These are phyloP conservation scores for Lasioglossum calceatum DNA, from an alignment of 2,888 invertebrate genomes.

Conservation along the genomic window DNA sequence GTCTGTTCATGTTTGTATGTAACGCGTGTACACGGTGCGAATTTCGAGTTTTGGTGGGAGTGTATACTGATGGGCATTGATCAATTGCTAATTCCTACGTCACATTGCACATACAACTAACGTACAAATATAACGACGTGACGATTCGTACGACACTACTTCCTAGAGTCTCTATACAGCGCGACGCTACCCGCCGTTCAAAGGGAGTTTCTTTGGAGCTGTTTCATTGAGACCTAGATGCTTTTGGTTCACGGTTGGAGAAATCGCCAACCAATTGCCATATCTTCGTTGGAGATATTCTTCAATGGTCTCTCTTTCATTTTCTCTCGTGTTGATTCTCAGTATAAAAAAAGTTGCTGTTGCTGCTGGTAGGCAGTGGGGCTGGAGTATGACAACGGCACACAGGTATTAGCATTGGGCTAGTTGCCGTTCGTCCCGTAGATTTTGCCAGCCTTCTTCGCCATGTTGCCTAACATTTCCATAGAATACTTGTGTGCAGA, in stretches of 20 bases:
- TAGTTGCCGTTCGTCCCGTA: conserved; percentile 93
- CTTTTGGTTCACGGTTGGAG: conserved; percentile 18
- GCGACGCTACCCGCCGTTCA: conserved; percentile 81
- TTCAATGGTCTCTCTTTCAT: conserved; percentile 11
- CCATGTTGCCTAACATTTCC: conserved; percentile 98
- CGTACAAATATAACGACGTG: conserved; percentile 83
- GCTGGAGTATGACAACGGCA: conserved; percentile 78
- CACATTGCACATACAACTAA: conserved; percentile 82
- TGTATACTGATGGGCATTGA: conserved; percentile 61
- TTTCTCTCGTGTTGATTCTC: conserved; percentile 55
- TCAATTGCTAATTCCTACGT: conserved; percentile 80
- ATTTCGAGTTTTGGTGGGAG: conserved; percentile 16
- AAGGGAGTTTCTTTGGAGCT: conserved; percentile 66
- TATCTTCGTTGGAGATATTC: conserved; percentile 16
- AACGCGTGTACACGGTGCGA: conserved; percentile 12
- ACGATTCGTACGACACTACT: conserved; percentile 78
- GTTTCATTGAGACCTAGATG: conserved; percentile 46
- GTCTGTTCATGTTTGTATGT: conserved; percentile 38
- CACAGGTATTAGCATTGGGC: conserved; percentile 68
- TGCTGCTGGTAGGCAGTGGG: conserved; percentile 82
- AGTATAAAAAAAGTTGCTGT: conserved; percentile 81
- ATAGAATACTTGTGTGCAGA: conserved; percentile 98
- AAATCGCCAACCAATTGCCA: conserved; percentile 6
- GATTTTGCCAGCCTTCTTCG: conserved; percentile 99
- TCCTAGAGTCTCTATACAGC: conserved; percentile 82